Evolutionary conservation across 1,140 invertebrate species (phyloP).

Genomic region (Caenorhabditis elegans): WBcel235 BX284603.4:8874001-8874500

Average conservation of each 20-base stretch:
- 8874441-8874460: too few species aligned
- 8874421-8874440: too few species aligned
- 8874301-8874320: neutral
- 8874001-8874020: conserved; percentile 33
- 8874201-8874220: neutral
- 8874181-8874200: neutral
- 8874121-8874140: neutral
- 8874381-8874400: neutral
- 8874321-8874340: neutral
- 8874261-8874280: too few species aligned
- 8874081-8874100: neutral
- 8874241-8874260: neutral
- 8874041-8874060: conserved; percentile 1
- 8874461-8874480: too few species aligned
- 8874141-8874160: neutral
- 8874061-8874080: conserved; percentile 14
- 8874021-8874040: neutral
- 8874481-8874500: neutral
- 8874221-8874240: neutral
- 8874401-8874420: neutral
- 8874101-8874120: neutral
- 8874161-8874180: neutral
- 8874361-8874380: too few species aligned
- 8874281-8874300: neutral
- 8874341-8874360: neutral